Evolutionary conservation across 2,888 invertebrate species (phyloP).

Genomic region (Brassicogethes aeneus): DNA sequence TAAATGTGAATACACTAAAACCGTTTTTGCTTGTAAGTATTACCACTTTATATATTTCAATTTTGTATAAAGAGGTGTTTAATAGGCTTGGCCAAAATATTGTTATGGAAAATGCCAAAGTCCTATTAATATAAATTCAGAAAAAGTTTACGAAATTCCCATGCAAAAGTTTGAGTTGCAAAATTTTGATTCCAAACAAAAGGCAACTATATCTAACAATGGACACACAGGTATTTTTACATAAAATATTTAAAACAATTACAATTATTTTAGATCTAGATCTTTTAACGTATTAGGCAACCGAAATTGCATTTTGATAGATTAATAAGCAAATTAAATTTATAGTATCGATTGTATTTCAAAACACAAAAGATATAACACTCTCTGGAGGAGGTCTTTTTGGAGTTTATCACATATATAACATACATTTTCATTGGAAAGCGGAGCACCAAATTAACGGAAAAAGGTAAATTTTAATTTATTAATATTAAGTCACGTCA

Average conservation of each 20-base stretch:
- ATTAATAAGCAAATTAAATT: no score
- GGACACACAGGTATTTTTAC: background rate
- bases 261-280: no score
- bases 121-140: background rate
- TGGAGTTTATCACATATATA: background rate
- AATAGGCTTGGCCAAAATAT: background rate
- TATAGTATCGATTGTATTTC: background rate
- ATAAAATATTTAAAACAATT: no score
- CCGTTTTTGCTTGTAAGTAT: no score
- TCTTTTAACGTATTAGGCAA: no score
- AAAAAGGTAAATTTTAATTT: constrained; percentile 3
- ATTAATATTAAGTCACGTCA: background rate
- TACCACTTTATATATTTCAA: no score
- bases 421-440: constrained; percentile 73
- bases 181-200: background rate
- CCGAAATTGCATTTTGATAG: no score
- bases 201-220: background rate
- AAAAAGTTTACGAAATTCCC: background rate
- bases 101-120: background rate
- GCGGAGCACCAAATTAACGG: constrained; percentile 62
- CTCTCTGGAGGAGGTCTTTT: background rate
- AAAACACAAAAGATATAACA: background rate
- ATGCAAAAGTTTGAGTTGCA: background rate
- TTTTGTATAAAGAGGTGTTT: no score
- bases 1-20: no score